phyloP scores from a whole-genome alignment of 53 echinoderm and acorn worm species.

The Henricia sp. region DNA sequence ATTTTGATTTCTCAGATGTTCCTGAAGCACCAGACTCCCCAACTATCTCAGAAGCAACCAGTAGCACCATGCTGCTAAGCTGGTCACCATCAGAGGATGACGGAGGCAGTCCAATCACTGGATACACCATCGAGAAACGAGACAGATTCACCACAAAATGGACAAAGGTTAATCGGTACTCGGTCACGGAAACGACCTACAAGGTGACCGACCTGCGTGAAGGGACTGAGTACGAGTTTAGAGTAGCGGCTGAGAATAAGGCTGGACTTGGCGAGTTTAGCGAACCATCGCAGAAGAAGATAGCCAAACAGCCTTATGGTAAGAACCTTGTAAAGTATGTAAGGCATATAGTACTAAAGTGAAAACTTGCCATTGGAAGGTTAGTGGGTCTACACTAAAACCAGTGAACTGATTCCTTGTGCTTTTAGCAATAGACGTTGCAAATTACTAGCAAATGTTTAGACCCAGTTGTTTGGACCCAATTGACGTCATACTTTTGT shows the following conservation, averaged over 20 bases:
- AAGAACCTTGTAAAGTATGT: too few relatives aligned
- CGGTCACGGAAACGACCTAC: conserved; percentile 36
- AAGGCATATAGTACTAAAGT: too few relatives aligned
- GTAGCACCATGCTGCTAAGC: conserved; percentile 70
- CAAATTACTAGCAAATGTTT: too few relatives aligned
- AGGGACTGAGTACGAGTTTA: conserved; percentile 69
- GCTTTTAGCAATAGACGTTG: too few relatives aligned
- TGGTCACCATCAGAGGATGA: conserved; percentile 87
- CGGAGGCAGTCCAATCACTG: conserved; percentile 88
- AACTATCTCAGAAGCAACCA: conserved; percentile 73
- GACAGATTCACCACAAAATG: conserved; percentile 84
- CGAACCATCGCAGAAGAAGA: conserved; percentile 45
- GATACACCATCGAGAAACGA: conserved; percentile 89
- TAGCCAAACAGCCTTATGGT: conserved; percentile 66
- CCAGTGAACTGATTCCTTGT: too few relatives aligned
- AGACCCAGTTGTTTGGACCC: too few relatives aligned
- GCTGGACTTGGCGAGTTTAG: conserved; percentile 64
- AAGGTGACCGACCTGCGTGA: conserved; percentile 56
- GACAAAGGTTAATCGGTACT: conserved; percentile 83
- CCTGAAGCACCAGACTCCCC: conserved; percentile 89
- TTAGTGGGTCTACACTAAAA: too few relatives aligned
- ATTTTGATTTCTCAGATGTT: conserved; percentile 79
- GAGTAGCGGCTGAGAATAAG: conserved; percentile 64
- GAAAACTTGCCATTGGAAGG: too few relatives aligned
- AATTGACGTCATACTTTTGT: too few relatives aligned